Base-by-base conservation (phyloP, 2,888 invertebrate genomes). In the Prenolepis imparis region DNA sequence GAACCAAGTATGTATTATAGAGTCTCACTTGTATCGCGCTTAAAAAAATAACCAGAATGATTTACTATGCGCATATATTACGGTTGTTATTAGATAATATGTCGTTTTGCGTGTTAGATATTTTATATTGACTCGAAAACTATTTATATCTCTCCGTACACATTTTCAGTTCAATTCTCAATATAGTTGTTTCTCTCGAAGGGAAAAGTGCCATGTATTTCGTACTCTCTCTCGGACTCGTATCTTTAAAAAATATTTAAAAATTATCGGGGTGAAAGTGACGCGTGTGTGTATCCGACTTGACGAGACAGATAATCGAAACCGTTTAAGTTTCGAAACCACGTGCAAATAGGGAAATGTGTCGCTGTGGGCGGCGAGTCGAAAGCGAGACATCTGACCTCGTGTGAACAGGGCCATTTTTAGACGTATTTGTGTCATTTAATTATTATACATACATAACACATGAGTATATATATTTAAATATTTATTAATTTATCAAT, bases 331-430 rank as follows among this genome's bases (percentile, higher is more conserved):
- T 81, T 86, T 86, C 84, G 84, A 86, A 86, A 83, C 59, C 64
- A 36, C 28, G 44, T 28, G 21, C 57, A 44, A 82, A 83, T 32
- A 85, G 73, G 57, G 70, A 36, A 41, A 81, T 78, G 67, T 12
- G 48, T 67, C 48, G 57, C 83, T 82, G 90, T 88, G 86, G 90
- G 88, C 73, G 72, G 86, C 36, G 57, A 85, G 78, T 87, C 87
- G 86, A 89, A 88, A 86, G 88, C 84, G 84, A 82, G 85, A 84
- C 41, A 66, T 44, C 32, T 48, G 9, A 24, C 24, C 24, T 39
- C 41, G 21, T 67, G 18, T 36, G 36, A 64, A 11, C 21, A 18
- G 5, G 6, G 15, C 6, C 48, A 6, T n/a, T 36, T 36, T 36
- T 36, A 36, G 36, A 36, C 44, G 68, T 67, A n/a, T 67, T 67